Percentiles rank a stretch among this genome's conserved stretches.
Evolutionary conservation across 2,888 invertebrate species (phyloP).

Genomic region (Xestia c-nigrum): DNA sequence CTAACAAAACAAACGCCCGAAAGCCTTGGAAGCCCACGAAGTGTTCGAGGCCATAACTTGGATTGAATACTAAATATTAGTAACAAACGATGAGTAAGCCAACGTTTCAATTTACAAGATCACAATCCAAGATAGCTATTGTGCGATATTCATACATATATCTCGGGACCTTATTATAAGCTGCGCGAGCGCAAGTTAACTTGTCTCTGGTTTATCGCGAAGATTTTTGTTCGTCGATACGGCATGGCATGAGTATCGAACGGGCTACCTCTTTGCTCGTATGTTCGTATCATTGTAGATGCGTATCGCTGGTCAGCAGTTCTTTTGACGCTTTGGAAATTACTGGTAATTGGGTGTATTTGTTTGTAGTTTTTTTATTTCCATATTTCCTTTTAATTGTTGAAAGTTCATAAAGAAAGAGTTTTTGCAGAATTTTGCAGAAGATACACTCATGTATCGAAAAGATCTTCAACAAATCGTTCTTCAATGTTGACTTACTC

Average conservation of each 20-base stretch:
- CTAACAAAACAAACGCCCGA: constrained; percentile 24
- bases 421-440: background rate
- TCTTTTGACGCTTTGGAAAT: constrained; percentile 74
- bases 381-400: constrained; percentile 1
- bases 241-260: constrained; percentile 73
- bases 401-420: background rate
- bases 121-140: constrained; percentile 82
- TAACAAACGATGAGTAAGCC: constrained; percentile 81
- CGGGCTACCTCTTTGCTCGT: constrained; percentile 67
- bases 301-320: constrained; percentile 73
- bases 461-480: background rate
- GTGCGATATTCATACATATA: constrained; percentile 85
- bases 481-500: background rate
- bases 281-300: constrained; percentile 79
- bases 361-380: constrained; percentile 30
- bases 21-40: constrained; percentile 56
- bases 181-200: constrained; percentile 86
- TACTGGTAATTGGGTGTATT: constrained; percentile 73
- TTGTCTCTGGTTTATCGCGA: constrained; percentile 86
- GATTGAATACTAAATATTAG: constrained; percentile 65
- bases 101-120: constrained; percentile 89
- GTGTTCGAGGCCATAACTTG: constrained; percentile 46
- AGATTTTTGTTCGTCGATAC: constrained; percentile 87
- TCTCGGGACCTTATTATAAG: constrained; percentile 85
- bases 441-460: background rate